phyloP scores from a whole-genome alignment of 37 sponge, comb jelly and placozoan species.

The Geodia barretti region DNA sequence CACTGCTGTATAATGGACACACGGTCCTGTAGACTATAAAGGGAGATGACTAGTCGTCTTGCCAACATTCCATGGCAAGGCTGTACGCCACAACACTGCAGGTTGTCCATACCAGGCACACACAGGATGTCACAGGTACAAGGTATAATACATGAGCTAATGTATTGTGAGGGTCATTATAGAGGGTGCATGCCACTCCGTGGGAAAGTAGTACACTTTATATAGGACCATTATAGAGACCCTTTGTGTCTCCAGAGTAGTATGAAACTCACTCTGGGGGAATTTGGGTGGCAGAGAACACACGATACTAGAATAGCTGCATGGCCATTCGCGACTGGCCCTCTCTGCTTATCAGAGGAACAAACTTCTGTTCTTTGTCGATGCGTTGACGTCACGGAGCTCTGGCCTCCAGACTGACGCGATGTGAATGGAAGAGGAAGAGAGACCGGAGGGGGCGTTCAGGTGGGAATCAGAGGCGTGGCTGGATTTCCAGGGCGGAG shows the following conservation, averaged over 20 bases:
- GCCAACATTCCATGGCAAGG: not conserved
- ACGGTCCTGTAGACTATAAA: too few species aligned
- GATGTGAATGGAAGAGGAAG: not conserved
- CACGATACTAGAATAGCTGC: too few species aligned
- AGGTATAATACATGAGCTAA: not conserved
- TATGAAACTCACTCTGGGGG: not conserved
- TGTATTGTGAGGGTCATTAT: not conserved
- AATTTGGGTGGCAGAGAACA: not conserved
- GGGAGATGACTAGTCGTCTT: not conserved
- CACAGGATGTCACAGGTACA: not conserved
- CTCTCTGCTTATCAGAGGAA: conserved; percentile 73
- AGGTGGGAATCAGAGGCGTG: not conserved
- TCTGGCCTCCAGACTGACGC: not conserved
- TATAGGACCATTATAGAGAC: not conserved
- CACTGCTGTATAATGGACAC: too few species aligned
- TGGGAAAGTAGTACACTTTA: too few species aligned
- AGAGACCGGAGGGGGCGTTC: not conserved
- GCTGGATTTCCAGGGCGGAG: not conserved
- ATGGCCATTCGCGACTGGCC: conserved; percentile 60
- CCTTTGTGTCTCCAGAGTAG: not conserved
- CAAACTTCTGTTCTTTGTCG: conserved; percentile 76
- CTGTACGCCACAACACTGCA: not conserved
- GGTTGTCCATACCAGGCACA: not conserved
- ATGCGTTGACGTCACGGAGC: too few species aligned
- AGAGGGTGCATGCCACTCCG: too few species aligned